A percentile compares a stretch with the other conserved stretches of the same genome.
Conservation (phyloP, 2,888 invertebrate genomes). For the Melieria omissa region DNA sequence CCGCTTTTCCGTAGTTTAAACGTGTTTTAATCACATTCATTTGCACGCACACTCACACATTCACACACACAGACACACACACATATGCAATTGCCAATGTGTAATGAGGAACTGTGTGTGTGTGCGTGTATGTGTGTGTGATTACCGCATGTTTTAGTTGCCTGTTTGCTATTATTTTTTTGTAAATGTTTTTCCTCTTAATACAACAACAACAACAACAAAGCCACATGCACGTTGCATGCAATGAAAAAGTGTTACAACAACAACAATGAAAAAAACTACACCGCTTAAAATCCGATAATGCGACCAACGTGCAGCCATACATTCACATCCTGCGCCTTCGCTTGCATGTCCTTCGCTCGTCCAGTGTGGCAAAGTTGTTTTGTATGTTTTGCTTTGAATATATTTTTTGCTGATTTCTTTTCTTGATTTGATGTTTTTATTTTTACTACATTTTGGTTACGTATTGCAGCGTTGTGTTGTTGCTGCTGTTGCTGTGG, state of each 20-base stretch:
- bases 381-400: not conserved
- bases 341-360: not conserved
- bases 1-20: conserved; percentile 40
- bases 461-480: no score
- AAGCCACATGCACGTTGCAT: not conserved
- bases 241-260: not conserved
- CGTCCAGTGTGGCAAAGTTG: not conserved
- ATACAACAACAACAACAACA: not conserved
- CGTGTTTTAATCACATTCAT: conserved; percentile 40
- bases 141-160: conserved; percentile 1
- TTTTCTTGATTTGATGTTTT: no score
- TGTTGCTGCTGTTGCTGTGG: no score
- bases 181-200: no score
- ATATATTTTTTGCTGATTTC: not conserved
- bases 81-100: not conserved
- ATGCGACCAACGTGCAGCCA: conserved; percentile 16
- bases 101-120: not conserved
- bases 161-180: not conserved
- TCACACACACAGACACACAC: not conserved
- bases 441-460: no score
- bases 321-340: conserved; percentile 19
- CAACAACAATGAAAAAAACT: not conserved
- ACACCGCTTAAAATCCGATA: conserved; percentile 6
- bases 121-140: conserved; percentile 8
- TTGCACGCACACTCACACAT: conserved; percentile 22